Conservation (phyloP, 2,113 vertebrate species). For the Ovis canadensis region DNA sequence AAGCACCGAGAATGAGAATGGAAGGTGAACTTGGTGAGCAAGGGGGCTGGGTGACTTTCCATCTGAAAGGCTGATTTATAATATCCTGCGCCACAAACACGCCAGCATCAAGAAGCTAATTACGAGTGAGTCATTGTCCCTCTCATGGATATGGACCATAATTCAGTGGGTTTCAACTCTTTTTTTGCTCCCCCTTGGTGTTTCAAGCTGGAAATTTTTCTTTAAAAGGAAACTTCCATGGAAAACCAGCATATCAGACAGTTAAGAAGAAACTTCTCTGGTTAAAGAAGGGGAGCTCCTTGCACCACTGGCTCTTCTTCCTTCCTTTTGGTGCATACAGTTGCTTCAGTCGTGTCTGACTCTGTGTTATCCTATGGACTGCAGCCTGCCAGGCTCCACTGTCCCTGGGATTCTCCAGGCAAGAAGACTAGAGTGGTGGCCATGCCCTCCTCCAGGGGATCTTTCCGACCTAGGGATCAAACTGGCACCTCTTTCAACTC, state of each 20-base stretch:
- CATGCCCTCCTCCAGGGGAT: background rate
- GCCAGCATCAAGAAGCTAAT: background rate
- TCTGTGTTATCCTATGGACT: background rate
- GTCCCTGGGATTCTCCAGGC: background rate
- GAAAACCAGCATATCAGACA: background rate
- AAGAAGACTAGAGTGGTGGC: background rate
- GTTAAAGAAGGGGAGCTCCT: background rate
- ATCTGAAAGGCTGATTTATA: background rate
- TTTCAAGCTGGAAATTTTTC: background rate
- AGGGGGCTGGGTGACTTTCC: background rate
- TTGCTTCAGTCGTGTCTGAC: background rate
- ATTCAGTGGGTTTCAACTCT: background rate
- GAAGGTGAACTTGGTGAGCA: background rate
- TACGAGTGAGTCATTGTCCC: background rate
- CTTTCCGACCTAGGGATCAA: background rate
- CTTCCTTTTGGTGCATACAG: rapidly evolving
- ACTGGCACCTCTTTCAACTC: background rate
- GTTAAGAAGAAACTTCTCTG: background rate
- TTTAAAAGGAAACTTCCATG: background rate
- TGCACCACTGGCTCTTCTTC: background rate
- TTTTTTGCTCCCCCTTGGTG: background rate
- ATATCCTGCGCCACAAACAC: background rate
- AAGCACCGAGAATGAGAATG: background rate
- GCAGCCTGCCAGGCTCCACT: background rate
- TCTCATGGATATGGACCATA: background rate